Evolutionary conservation across 2,888 invertebrate genomes (phyloP).

Genomic region (Hoplodrina ambigua): DNA sequence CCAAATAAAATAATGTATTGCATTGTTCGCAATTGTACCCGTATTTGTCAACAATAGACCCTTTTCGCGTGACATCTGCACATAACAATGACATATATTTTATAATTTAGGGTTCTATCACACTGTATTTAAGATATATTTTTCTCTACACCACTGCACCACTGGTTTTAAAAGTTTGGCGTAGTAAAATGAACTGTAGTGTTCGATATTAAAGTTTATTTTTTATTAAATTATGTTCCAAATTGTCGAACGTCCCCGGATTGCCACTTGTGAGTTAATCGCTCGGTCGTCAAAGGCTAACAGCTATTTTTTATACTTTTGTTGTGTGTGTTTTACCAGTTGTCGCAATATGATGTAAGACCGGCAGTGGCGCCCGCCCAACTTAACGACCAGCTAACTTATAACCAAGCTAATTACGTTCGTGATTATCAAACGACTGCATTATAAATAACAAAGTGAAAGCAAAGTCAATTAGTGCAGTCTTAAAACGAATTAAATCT

Average conservation of each 20-base stretch:
- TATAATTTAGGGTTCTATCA: constrained; percentile 36
- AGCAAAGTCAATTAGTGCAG: constrained; percentile 26
- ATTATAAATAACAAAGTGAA: constrained; percentile 11
- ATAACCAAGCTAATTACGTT: constrained; percentile 14
- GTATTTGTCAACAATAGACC: constrained; percentile 88
- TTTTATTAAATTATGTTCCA: constrained; percentile 45
- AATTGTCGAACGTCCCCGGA: constrained; percentile 74
- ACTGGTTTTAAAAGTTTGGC: background rate
- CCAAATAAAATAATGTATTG: constrained; percentile 85
- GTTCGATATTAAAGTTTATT: constrained; percentile 27
- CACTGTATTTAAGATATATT: constrained; percentile 43
- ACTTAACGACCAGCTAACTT: constrained; percentile 59
- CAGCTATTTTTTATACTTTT: constrained; percentile 80
- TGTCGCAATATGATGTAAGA: constrained; percentile 69
- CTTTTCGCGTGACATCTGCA: constrained; percentile 81
- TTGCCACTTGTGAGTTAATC: constrained; percentile 83
- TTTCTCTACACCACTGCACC: constrained; percentile 36
- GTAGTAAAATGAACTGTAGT: constrained; percentile 21
- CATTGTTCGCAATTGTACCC: constrained; percentile 87
- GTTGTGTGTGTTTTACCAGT: constrained; percentile 77
- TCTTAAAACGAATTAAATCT: background rate
- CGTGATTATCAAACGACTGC: constrained; percentile 2
- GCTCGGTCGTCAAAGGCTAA: constrained; percentile 72
- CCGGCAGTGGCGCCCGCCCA: constrained; percentile 12
- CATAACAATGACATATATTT: constrained; percentile 32